Evolutionary conservation across 2,113 vertebrate genomes (phyloP), one percentile per base, ranked within the genome.

Genomic region (Lipophrys pholis): DNA sequence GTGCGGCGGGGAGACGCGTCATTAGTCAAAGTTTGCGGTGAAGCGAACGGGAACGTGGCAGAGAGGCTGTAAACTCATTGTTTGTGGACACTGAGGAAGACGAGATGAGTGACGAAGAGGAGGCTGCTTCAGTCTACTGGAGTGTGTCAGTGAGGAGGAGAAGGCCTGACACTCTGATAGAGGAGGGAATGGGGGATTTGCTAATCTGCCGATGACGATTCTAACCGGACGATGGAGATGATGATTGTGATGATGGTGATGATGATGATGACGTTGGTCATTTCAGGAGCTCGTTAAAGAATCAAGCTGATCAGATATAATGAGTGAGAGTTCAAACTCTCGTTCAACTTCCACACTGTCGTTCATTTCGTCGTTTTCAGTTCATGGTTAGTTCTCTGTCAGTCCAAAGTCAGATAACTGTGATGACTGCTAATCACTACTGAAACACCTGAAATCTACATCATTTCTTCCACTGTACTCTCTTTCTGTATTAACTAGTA

Each of bases 231-330:
- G 11, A 56, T 68, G 65, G 56, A 48, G 65, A 56, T 68, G 39
- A 48, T 11, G 8, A 46, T 46, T 21, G 8, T 9, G 21, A 30
- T 30, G 35, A 36, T 8, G n/a, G 46, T 68, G 65, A 68, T 38
- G 65, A 56, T 68, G 39, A 48, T 11, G 8, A 46, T 46, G 41
- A 15, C 2, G 10, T 10, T n/a, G 8, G 41, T 9, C 41, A 9
- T 11, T 43, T 9, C 41, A 11, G 41, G 11, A 8, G 8, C 43
- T 48, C 42, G 11, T 56, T 39, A 56, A 10, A 35, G n/a, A 12
- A 21, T 41, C 53, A 56, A 70, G 38, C 56, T 51, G 55, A 69
- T 69, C 50, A 50, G 46, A 51, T 35, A 51, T 70, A 60, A 70
- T 14, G 38, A 69, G 45, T 35, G 42, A 45, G 42, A 11, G 41